Percentiles rank a stretch among this genome's conserved stretches.
phyloP scores from a whole-genome alignment of 2,797 vertebrate genomes.

The Xerus rutilus region DNA sequence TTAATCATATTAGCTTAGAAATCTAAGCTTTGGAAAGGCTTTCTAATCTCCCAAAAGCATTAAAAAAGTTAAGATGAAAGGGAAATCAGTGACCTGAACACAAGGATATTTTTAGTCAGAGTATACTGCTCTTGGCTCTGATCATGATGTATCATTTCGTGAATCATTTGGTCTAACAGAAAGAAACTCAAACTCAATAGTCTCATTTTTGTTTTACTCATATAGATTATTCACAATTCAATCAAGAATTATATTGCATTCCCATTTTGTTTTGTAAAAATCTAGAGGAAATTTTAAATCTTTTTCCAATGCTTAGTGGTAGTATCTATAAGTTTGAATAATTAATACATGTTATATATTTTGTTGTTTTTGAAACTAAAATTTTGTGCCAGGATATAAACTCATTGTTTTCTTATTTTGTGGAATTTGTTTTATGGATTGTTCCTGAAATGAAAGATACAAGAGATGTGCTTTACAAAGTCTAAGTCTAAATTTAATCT shows the following conservation, averaged over 20 bases:
- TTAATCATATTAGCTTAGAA: slow-evolving; percentile 14
- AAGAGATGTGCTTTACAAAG: neutral
- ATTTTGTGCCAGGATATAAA: neutral
- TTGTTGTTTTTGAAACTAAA: slow-evolving; percentile 36
- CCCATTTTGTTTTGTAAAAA: neutral
- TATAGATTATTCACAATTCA: neutral
- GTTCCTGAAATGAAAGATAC: neutral
- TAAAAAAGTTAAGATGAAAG: neutral
- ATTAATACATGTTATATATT: neutral
- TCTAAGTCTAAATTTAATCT: neutral
- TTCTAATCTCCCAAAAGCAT: neutral
- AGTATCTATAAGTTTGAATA: neutral
- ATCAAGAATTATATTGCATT: neutral
- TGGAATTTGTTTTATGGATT: slow-evolving; percentile 2
- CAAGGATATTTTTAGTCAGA: neutral
- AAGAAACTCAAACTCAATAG: neutral
- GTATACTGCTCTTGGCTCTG: neutral
- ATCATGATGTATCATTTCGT: neutral
- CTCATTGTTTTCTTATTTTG: neutral
- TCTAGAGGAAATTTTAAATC: neutral
- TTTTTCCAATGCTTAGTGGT: neutral
- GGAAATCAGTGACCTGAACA: neutral
- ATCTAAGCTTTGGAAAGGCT: neutral
- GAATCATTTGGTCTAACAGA: neutral
- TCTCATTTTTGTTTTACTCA: neutral